Evolutionary conservation across 2,797 vertebrate species (phyloP).

Genomic region (Peromyscus eremicus): DNA sequence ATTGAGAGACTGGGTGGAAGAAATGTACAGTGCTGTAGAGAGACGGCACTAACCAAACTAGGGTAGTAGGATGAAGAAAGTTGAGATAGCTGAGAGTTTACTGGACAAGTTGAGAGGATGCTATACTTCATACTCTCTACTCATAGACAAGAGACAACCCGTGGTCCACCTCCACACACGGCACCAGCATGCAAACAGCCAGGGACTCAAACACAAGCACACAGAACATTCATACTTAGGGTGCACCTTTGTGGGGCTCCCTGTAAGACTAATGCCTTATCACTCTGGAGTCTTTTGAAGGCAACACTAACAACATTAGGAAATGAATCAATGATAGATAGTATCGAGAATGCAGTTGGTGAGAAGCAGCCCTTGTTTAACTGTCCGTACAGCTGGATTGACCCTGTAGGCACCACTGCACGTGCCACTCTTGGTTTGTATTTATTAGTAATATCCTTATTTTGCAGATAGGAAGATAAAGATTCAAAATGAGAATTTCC

Average conservation of each 20-base stretch:
- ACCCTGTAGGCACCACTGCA: neutral
- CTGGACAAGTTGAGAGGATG: neutral
- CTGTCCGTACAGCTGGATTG: neutral
- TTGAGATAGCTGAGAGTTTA: constrained; percentile 23
- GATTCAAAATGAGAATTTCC: constrained; percentile 29
- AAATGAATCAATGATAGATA: constrained; percentile 17
- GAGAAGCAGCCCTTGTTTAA: constrained; percentile 21
- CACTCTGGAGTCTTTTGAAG: constrained; percentile 38
- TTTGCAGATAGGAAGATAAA: constrained; percentile 50
- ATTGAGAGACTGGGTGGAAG: neutral
- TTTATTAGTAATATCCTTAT: neutral
- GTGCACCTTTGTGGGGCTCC: neutral
- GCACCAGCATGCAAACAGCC: neutral
- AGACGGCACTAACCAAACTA: neutral
- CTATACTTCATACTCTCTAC: neutral
- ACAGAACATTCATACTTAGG: neutral
- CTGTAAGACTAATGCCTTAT: neutral
- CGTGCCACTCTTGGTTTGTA: neutral
- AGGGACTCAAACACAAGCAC: neutral
- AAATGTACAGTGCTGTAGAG: neutral
- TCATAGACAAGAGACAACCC: neutral
- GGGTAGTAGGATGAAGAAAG: neutral
- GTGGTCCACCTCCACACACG: neutral
- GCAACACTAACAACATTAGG: neutral
- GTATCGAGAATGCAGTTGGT: neutral